Evolutionary conservation across 2,113 vertebrate genomes (phyloP).

Genomic region (Australoheros scitulus): DNA sequence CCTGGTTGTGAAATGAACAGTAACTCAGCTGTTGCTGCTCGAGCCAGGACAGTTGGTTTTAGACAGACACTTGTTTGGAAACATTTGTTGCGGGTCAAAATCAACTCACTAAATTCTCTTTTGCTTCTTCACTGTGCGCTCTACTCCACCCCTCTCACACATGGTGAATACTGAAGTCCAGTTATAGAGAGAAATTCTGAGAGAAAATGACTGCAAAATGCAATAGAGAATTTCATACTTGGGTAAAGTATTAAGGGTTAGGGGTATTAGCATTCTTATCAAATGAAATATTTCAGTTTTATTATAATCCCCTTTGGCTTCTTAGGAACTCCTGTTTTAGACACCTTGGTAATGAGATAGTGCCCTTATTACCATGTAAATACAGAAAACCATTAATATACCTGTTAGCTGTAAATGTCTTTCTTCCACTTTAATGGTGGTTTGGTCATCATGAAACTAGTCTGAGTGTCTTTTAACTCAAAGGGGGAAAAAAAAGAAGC

Average conservation of each 20-base stretch:
- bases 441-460: not conserved
- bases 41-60: not conserved
- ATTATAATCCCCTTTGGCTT: not conserved
- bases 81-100: not conserved
- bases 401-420: not conserved
- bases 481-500: not conserved
- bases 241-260: no score
- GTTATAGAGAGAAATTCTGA: not conserved
- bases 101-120: not conserved
- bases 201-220: not conserved
- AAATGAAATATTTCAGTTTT: not conserved
- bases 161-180: not conserved
- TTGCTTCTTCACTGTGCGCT: not conserved
- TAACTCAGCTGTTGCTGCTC: not conserved
- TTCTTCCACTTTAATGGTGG: not conserved
- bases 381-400: not conserved
- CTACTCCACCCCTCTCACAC: not conserved
- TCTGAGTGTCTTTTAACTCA: not conserved
- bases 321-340: not conserved
- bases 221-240: not conserved
- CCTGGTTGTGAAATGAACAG: not conserved
- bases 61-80: not conserved
- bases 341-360: not conserved
- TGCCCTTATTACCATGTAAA: not conserved
- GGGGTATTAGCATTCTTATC: no score